Base-by-base conservation (phyloP, 2,888 invertebrate species). In the Buathra laborator region DNA sequence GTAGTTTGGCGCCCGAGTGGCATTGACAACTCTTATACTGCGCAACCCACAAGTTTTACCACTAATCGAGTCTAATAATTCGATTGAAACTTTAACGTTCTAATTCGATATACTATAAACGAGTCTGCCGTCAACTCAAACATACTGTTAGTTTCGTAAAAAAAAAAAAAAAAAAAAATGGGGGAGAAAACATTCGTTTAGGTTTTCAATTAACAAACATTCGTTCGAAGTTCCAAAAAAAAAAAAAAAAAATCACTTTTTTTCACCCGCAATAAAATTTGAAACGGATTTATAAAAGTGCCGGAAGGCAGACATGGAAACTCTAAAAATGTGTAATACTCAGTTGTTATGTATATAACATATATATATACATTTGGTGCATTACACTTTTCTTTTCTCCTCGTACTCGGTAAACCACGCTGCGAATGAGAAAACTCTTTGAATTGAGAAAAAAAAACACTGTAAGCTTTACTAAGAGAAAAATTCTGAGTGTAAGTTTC, bases 1-100 rank as follows among this genome's bases (percentile, higher is more conserved):
- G 53, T 19, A 76, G 80, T 80, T 80, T 48, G 32, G 7, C 32
- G 68, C 64, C 32, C 46, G 56, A 10, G 66, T 43, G 32, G 67
- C 53, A 77, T 72, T 59, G 59, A 68, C 71, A 81, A 81, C 67
- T 44, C 56, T 70, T 72, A 53, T 37, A 24, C 19, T 19, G 76
- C 76, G 46, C 80, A 66, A 71, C 66, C 66, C 59, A 29, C 53
- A 29, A 32, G 51, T 32, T 75, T 32, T 75, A 46, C 66, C 71
- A 71, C 75, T 84, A 84, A 81, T 84, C 75, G 81, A 84, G 81
- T 81, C 72, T 71, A 56, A 77, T 84, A 84, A 84, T 84, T 84
- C 51, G 62, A 84, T 84, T 84, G 66, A 72, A 84, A 84, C 84
- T 84, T 84, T 77, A 84, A 81, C 62, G 72, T 81, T 81, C 80